Percentiles rank a stretch among this genome's conserved stretches.
Conservation (phyloP, 1,140 invertebrate species). For the Apis dorsata region DNA sequence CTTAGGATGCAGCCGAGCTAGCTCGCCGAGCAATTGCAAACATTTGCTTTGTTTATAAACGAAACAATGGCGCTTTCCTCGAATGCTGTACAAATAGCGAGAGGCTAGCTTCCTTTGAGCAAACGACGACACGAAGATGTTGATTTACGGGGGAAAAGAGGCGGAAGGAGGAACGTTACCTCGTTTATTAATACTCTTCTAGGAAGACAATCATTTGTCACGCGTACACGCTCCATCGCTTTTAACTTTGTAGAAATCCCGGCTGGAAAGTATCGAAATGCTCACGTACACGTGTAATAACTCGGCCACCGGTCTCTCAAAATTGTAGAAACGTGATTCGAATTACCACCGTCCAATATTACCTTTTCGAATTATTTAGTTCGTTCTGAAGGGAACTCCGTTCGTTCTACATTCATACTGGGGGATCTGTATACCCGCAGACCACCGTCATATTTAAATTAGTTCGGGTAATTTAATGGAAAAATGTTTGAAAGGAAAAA, state of each 20-base stretch:
- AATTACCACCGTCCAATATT: not conserved
- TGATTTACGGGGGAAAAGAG: slow-evolving; percentile 2
- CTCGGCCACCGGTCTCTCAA: not conserved
- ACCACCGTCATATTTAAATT: too few species aligned
- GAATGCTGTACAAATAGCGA: slow-evolving; percentile 7
- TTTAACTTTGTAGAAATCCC: slow-evolving; percentile 2
- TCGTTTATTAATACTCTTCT: slow-evolving; percentile 47
- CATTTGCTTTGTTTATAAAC: slow-evolving; percentile 23
- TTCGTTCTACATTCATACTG: not conserved
- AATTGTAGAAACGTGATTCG: slow-evolving; percentile 4
- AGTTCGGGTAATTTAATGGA: too few species aligned
- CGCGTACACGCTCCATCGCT: not conserved
- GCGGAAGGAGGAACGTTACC: not conserved
- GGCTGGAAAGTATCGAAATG: slow-evolving; percentile 24
- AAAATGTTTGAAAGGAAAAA: too few species aligned
- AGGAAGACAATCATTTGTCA: slow-evolving; percentile 32
- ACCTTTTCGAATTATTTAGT: not conserved
- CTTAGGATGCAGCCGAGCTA: not conserved
- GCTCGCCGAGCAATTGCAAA: not conserved
- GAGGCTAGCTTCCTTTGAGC: not conserved
- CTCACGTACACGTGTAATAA: not conserved
- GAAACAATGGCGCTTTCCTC: not conserved
- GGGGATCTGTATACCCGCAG: too few species aligned
- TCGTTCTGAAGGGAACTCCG: not conserved
- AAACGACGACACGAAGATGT: not conserved